A percentile compares a stretch with the other conserved stretches of the same genome.
These are phyloP conservation scores for Synaphobranchus kaupii DNA, from an alignment of 2,797 vertebrate genomes.

Conservation along the genomic window DNA sequence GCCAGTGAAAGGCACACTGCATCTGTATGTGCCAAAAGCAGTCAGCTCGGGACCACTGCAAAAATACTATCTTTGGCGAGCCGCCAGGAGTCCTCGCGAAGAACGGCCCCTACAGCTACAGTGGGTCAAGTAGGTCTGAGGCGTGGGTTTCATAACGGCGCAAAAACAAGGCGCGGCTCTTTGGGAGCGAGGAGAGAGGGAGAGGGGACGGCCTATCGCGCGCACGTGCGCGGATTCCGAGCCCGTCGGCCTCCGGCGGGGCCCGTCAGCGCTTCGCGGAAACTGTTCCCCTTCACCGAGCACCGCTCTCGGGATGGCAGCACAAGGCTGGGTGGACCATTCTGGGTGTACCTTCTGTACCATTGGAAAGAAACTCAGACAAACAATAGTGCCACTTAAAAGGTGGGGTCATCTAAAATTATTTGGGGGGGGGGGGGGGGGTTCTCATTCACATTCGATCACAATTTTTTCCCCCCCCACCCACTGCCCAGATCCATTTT, in stretches of 20 bases:
- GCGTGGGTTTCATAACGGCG: slow-evolving; percentile 39
- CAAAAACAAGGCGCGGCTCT: slow-evolving; percentile 45
- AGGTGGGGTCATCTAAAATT: not conserved
- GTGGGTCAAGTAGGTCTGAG: slow-evolving; percentile 45
- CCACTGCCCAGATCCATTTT: not conserved
- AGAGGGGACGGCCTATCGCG: not conserved
- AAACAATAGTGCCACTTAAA: not conserved
- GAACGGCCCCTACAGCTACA: slow-evolving; percentile 35
- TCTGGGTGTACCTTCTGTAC: not conserved
- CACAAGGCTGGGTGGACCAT: too few species aligned
- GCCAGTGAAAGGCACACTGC: slow-evolving; percentile 33
- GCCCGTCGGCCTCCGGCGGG: too few species aligned
- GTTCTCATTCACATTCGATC: not conserved
- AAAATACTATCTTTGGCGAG: slow-evolving; percentile 57
- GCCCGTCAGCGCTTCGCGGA: too few species aligned
- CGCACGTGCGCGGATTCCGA: too few species aligned
- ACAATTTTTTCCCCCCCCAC: not conserved
- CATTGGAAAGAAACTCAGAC: not conserved
- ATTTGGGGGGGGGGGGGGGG: not conserved
- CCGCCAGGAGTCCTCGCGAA: slow-evolving; percentile 42
- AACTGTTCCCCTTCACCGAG: not conserved
- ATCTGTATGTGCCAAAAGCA: slow-evolving; percentile 43
- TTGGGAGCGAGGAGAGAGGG: not conserved
- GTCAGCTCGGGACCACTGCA: slow-evolving; percentile 40
- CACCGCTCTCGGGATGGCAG: too few species aligned